Evolutionary conservation across 2,113 vertebrate genomes (phyloP), one percentile per base, ranked within the genome.

Genomic region (Phaethornis superciliosus): DNA sequence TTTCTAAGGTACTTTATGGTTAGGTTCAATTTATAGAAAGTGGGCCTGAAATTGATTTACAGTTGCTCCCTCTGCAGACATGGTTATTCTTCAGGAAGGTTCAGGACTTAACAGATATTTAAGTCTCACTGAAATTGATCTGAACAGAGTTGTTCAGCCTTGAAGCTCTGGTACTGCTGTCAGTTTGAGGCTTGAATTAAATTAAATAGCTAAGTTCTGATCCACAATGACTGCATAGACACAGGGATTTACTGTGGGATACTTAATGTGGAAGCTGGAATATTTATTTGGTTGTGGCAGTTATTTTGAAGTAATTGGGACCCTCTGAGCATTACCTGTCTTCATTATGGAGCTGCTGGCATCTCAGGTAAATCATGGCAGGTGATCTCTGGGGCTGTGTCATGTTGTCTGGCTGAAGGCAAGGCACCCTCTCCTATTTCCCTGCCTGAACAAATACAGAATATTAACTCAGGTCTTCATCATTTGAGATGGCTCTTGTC

Each of bases 101-200:
- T 64, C 35, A 23, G 23, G 32, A 37, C 12, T 35, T 59, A 8
- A 14, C 21, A 30, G 49, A 21, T 51, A 7, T 5, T 58, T 24
- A 28, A 13, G 11, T 76, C 14, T 56, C 4, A 1, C 6, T 37
- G 33, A 6, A 32, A 2, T 55, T 0, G 0, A 2, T 51, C 15
- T 59, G 44, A 30, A 27, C 19, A 28, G 12, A 44, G 30, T 67
- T 42, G 46, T 2, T 4, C 33, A 62, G 54, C 55, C 49, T 27
- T 62, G 35, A n/a, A 40, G 20, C 26, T 46, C 42, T 46, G 14
- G 14, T 20, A 7, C 44, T 70, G 47, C 1, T 32, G 65, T 47
- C 72, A 62, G 26, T 35, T 35, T 44, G 0, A 56, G 55, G 22
- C 17, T 16, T 13, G 67, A 35, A 40, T 75, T 67, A 22, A 26